phyloP scores from a whole-genome alignment of 2,113 vertebrate species.

The Lagopus leucura region DNA sequence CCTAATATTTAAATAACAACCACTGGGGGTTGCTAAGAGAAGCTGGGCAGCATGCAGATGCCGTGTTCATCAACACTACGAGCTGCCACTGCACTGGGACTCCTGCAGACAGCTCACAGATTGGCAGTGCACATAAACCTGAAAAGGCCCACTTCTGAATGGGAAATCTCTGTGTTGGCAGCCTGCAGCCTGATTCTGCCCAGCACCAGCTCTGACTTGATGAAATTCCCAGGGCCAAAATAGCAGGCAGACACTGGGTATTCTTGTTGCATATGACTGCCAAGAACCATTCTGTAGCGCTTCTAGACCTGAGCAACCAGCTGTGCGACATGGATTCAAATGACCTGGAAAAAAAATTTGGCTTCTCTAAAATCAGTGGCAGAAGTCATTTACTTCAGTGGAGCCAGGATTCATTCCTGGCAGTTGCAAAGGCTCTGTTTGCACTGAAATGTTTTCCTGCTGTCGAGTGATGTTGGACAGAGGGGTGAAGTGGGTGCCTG shows the following conservation, averaged over 20 bases:
- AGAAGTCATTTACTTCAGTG: background rate
- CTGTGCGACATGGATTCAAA: constrained; percentile 26
- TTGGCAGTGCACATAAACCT: background rate
- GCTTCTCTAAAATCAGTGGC: background rate
- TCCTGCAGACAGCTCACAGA: background rate
- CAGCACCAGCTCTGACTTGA: background rate
- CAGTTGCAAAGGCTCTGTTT: constrained; percentile 5
- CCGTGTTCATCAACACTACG: background rate
- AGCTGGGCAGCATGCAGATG: background rate
- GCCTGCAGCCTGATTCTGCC: background rate
- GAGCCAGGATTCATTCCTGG: constrained; percentile 24
- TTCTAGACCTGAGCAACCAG: background rate
- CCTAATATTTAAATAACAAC: background rate
- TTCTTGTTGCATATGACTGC: background rate
- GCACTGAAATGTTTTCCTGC: background rate
- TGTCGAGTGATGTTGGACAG: background rate
- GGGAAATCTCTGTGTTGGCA: background rate
- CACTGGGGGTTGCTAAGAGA: background rate
- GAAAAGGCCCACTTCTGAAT: background rate
- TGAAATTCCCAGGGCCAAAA: background rate
- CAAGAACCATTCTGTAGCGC: background rate
- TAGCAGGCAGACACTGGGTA: background rate
- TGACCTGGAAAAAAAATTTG: constrained; percentile 3
- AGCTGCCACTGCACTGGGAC: background rate
- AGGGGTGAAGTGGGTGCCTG: background rate